Evolutionary conservation across 2,888 invertebrate species (phyloP).

Genomic region (Plebejus anna): DNA sequence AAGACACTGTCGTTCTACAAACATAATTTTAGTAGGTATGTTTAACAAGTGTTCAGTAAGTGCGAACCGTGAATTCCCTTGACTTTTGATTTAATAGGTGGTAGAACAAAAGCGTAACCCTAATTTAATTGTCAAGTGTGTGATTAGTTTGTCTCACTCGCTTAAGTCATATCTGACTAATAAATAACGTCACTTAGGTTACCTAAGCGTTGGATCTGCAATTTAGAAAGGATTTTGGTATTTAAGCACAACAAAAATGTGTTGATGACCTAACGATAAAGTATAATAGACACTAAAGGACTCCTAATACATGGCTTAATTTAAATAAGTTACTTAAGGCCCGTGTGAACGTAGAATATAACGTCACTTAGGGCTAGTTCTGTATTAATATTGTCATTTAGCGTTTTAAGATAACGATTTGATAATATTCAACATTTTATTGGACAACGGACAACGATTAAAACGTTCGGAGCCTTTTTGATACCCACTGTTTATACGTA

Average conservation of each 20-base stretch:
- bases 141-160: conserved; percentile 11
- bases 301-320: conserved; percentile 4
- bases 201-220: conserved; percentile 27
- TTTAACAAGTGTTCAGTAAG: too few species aligned
- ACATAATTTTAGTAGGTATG: neutral
- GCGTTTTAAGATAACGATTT: neutral
- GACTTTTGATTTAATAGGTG: neutral
- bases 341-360: conserved; percentile 18
- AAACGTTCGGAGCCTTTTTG: neutral
- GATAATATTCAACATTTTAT: neutral
- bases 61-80: neutral
- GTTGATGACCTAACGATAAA: conserved; percentile 28
- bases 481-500: neutral
- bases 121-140: conserved; percentile 13
- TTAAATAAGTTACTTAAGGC: conserved; percentile 22
- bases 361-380: neutral
- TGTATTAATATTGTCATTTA: conserved; percentile 10
- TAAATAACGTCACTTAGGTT: conserved; percentile 47
- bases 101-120: neutral
- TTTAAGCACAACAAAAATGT: conserved; percentile 26
- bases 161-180: conserved; percentile 42
- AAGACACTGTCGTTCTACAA: too few species aligned
- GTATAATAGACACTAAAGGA: conserved; percentile 15
- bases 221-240: conserved; percentile 28
- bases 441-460: neutral